Conservation (phyloP, 2,888 invertebrate genomes). For the Colostygia pectinataria region DNA sequence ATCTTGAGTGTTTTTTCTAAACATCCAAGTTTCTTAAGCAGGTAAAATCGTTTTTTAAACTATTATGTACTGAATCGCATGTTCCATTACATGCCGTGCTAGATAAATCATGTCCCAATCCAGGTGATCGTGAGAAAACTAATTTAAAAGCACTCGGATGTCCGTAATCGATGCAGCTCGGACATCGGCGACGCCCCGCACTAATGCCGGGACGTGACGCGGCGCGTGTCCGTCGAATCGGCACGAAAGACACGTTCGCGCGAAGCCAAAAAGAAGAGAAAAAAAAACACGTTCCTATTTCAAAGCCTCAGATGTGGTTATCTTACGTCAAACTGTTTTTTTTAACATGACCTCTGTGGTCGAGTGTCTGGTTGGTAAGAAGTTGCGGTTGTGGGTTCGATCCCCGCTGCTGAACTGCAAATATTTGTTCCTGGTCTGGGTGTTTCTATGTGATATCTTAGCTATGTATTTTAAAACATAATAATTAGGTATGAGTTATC, state of each 20-base stretch:
- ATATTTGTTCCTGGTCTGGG: no score
- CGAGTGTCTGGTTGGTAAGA: no score
- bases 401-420: no score
- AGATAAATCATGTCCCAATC: conserved; percentile 27
- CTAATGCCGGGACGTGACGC: conserved; percentile 44
- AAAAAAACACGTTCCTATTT: conserved; percentile 45
- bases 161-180: conserved; percentile 33
- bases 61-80: no score
- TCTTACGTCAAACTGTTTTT: conserved; percentile 23
- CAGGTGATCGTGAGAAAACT: conserved; percentile 35
- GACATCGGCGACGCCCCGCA: conserved; percentile 29
- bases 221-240: conserved; percentile 40
- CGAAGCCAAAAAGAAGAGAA: no score
- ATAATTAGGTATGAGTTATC: no score
- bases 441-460: no score
- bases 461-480: no score
- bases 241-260: conserved; percentile 41
- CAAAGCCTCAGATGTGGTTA: conserved; percentile 35
- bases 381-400: no score
- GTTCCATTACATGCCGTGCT: conserved; percentile 1
- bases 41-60: not conserved
- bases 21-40: not conserved
- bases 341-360: no score
- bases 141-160: conserved; percentile 34
- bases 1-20: conserved; percentile 5